phyloP scores from a whole-genome alignment of 2,797 vertebrate genomes.

The Takifugu ocellatus region DNA sequence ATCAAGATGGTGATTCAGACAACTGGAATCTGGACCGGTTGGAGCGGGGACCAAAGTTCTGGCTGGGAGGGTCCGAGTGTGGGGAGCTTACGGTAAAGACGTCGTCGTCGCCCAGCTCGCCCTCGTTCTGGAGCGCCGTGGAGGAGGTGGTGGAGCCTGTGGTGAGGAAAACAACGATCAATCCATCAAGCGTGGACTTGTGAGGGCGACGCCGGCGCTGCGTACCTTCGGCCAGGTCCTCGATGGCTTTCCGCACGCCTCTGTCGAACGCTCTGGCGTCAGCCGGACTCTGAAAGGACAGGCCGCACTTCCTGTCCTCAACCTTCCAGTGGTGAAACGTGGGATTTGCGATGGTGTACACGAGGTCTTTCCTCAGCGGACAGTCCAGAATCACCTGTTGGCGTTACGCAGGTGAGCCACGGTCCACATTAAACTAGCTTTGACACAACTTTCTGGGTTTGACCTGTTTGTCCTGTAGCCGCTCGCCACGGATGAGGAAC shows the following conservation, averaged over 20 bases:
- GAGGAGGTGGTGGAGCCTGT: conserved; percentile 97
- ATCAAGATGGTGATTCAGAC: too few relatives aligned
- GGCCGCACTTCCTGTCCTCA: conserved; percentile 91
- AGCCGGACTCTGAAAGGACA: conserved; percentile 96
- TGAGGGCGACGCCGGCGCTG: neutral
- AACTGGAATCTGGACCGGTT: too few relatives aligned
- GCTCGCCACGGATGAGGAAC: conserved; percentile 97
- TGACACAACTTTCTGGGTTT: neutral
- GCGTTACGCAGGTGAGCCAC: neutral
- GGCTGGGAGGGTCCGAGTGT: neutral
- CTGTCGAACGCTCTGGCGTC: conserved; percentile 97
- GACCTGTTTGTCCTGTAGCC: conserved; percentile 97
- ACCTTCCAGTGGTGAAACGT: conserved; percentile 99
- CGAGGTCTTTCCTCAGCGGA: conserved; percentile 93
- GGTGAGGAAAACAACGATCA: conserved; percentile 24
- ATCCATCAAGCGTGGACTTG: too few relatives aligned
- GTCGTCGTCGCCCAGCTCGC: conserved; percentile 95
- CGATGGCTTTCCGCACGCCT: conserved; percentile 94
- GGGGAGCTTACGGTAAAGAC: conserved; percentile 89
- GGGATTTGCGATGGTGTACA: conserved; percentile 96
- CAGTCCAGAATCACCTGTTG: conserved; percentile 94
- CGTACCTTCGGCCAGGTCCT: conserved; percentile 95
- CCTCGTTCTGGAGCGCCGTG: conserved; percentile 95
- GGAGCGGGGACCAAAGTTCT: neutral
- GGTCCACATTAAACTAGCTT: neutral